Percentiles rank a stretch among this genome's conserved stretches.
Evolutionary conservation across 2,797 vertebrate genomes (phyloP).

Genomic region (Cephalopachus bancanus): DNA sequence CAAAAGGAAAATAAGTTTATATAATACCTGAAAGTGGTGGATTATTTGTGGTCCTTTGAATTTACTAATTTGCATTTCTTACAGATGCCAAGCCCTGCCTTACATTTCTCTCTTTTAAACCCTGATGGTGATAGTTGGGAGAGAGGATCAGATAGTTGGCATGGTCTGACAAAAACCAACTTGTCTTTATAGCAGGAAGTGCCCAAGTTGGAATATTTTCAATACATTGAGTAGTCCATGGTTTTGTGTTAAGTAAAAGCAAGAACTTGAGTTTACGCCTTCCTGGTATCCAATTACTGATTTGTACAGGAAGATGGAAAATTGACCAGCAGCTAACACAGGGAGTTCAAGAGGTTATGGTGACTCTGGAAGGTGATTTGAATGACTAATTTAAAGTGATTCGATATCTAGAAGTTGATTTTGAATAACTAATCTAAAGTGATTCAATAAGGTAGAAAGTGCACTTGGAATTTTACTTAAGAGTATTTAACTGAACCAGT

Average conservation of each 20-base stretch:
- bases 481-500: constrained; percentile 61
- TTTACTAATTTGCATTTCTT: constrained; percentile 26
- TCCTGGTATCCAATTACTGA: neutral
- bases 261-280: neutral
- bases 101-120: constrained; percentile 2
- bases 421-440: neutral
- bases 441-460: neutral
- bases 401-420: neutral
- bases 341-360: constrained; percentile 4
- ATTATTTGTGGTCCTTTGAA: constrained; percentile 38
- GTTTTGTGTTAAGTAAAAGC: constrained; percentile 31
- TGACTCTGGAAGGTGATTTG: constrained; percentile 49
- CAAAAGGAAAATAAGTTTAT: neutral
- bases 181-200: neutral
- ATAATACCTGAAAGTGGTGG: neutral
- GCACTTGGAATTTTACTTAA: neutral
- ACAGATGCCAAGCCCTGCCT: constrained; percentile 9
- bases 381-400: constrained; percentile 45
- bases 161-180: neutral
- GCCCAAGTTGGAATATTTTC: neutral
- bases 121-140: neutral
- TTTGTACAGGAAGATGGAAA: neutral
- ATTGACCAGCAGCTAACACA: constrained; percentile 1
- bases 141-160: neutral
- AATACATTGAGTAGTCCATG: neutral